phyloP scores from a whole-genome alignment of 2,888 invertebrate species.

The Drosophila buzzatii region DNA sequence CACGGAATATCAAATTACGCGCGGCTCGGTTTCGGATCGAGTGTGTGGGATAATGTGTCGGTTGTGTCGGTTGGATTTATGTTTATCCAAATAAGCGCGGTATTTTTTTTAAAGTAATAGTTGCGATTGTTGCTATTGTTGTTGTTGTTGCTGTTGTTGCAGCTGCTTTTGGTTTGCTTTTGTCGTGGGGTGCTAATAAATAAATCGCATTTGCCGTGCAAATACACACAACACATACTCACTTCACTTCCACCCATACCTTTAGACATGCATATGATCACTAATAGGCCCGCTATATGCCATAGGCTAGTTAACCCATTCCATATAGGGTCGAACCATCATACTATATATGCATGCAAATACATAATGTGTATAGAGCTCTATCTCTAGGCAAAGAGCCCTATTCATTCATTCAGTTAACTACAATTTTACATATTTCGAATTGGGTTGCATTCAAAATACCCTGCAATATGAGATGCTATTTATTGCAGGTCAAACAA shows the following conservation, averaged over 20 bases:
- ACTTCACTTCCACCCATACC: conserved; percentile 3
- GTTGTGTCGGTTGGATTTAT: conserved; percentile 62
- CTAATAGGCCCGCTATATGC: conserved; percentile 31
- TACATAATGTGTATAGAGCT: conserved; percentile 2
- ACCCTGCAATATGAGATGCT: not conserved
- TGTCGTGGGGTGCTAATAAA: conserved; percentile 80
- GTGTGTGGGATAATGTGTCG: conserved; percentile 52
- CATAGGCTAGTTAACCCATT: conserved; percentile 29
- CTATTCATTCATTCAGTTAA: conserved; percentile 34
- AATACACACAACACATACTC: not conserved
- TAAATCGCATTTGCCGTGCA: conserved; percentile 70
- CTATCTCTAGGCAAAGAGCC: conserved; percentile 23
- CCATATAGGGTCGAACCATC: conserved; percentile 54
- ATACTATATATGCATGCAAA: conserved; percentile 6
- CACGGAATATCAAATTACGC: conserved; percentile 77
- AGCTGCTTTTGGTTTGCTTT: conserved; percentile 49
- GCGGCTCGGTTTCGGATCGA: conserved; percentile 34
- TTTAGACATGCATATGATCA: not conserved
- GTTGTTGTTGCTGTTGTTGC: conserved; percentile 38
- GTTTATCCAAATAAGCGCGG: conserved; percentile 76
- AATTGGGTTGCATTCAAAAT: conserved; percentile 38
- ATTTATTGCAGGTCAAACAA: not conserved
- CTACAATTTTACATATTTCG: conserved; percentile 46
- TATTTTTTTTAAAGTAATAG: conserved; percentile 68
- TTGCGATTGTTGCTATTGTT: conserved; percentile 44